Percentiles rank a stretch among this genome's conserved stretches.
These are phyloP conservation scores for Melierax canorus DNA, from an alignment of 2,113 vertebrate species.

Conservation along the genomic window DNA sequence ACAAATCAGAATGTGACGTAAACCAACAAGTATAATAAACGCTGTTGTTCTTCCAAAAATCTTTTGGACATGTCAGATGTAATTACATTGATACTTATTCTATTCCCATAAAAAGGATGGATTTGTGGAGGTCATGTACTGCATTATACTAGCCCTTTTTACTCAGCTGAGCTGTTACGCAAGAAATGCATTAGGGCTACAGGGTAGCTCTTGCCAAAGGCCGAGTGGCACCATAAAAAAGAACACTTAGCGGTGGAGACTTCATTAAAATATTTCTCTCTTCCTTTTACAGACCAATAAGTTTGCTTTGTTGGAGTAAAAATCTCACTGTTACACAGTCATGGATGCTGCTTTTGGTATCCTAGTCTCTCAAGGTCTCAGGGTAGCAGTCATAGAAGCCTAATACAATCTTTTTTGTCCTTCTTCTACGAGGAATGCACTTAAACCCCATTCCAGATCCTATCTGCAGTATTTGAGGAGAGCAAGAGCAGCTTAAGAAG, in stretches of 20 bases:
- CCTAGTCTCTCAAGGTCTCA: not conserved
- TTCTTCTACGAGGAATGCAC: not conserved
- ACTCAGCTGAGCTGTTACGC: slow-evolving; percentile 35
- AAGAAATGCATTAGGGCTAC: slow-evolving; percentile 35
- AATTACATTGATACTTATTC: slow-evolving; percentile 59
- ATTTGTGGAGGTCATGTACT: slow-evolving; percentile 48
- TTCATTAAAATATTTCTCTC: slow-evolving; percentile 40
- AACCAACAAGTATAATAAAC: slow-evolving; percentile 54
- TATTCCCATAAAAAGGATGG: slow-evolving; percentile 54
- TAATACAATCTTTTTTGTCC: not conserved
- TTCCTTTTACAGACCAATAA: not conserved
- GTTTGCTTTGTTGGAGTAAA: not conserved
- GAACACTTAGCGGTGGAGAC: not conserved
- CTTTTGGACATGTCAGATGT: slow-evolving; percentile 36
- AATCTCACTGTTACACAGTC: not conserved
- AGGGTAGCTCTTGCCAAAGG: slow-evolving; percentile 22
- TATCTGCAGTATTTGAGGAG: not conserved
- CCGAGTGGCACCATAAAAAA: not conserved
- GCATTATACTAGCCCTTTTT: slow-evolving; percentile 44
- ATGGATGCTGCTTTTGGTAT: not conserved
- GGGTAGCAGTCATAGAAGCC: not conserved
- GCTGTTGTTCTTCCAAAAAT: slow-evolving; percentile 52
- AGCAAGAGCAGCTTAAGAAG: not conserved
- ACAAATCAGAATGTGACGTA: slow-evolving; percentile 53
- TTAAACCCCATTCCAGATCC: not conserved